phyloP scores from a whole-genome alignment of 2,797 vertebrate species.

The Melanotaenia trifasciata region DNA sequence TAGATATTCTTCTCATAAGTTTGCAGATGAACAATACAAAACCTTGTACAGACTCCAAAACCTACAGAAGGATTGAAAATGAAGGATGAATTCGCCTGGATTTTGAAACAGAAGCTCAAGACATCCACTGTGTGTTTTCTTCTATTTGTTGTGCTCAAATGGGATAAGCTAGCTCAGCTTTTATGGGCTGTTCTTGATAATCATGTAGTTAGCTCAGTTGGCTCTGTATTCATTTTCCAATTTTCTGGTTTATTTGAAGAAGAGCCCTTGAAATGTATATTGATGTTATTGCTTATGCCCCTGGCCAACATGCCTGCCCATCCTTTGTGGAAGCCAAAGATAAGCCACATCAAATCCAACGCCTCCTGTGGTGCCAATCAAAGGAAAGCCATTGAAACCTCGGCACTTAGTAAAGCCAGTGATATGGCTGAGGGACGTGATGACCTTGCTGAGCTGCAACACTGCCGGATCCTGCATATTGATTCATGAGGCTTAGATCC shows the following conservation, averaged over 20 bases:
- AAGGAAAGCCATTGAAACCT: constrained; percentile 44
- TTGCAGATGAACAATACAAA: constrained; percentile 27
- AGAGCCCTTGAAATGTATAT: constrained; percentile 30
- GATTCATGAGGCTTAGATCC: constrained; percentile 40
- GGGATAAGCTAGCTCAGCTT: neutral
- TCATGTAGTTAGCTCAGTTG: constrained; percentile 3
- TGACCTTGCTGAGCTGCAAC: constrained; percentile 58
- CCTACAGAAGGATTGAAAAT: neutral
- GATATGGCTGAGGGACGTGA: constrained; percentile 30
- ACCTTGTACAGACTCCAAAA: constrained; percentile 7
- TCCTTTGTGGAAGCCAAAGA: constrained; percentile 45
- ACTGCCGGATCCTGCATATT: constrained; percentile 39
- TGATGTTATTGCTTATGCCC: constrained; percentile 26
- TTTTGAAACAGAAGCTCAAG: constrained; percentile 10
- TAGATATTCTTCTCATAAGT: constrained; percentile 35
- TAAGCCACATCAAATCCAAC: constrained; percentile 49
- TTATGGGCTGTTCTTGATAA: constrained; percentile 16
- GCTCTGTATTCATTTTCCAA: constrained; percentile 28
- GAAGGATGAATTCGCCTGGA: constrained; percentile 40
- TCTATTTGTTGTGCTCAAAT: neutral
- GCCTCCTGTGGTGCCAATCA: constrained; percentile 50
- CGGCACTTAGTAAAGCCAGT: constrained; percentile 27
- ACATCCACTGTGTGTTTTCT: constrained; percentile 6
- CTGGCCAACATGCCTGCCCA: neutral
- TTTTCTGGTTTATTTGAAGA: constrained; percentile 31